A percentile compares a stretch with the other conserved stretches of the same genome.
Evolutionary conservation across 2,113 vertebrate genomes (phyloP).

Genomic region (Hemicordylus capensis): DNA sequence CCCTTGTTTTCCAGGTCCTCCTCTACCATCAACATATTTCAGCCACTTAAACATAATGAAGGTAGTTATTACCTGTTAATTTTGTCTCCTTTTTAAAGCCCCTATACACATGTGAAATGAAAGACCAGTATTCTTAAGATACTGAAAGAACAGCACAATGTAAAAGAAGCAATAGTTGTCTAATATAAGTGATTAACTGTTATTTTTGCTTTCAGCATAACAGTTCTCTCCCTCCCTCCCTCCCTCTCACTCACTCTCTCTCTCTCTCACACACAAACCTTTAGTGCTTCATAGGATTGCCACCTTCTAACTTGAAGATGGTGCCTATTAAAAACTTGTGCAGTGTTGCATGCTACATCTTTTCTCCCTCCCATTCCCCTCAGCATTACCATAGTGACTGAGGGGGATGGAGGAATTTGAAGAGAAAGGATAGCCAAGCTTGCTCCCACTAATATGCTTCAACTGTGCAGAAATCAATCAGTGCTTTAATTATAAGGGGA

Average conservation of each 20-base stretch:
- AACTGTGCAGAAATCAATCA: neutral
- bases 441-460: neutral
- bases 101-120: neutral
- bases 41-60: slow-evolving; percentile 75
- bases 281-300: neutral
- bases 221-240: too few species aligned
- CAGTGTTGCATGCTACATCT: too few species aligned
- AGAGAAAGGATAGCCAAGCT: neutral
- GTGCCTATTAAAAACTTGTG: too few species aligned
- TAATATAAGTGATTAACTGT: neutral
- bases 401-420: neutral
- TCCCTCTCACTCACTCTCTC: too few species aligned
- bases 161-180: neutral
- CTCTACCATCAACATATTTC: slow-evolving; percentile 72
- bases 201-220: neutral
- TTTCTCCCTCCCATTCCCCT: neutral
- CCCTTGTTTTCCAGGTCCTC: slow-evolving; percentile 73
- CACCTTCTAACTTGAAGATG: neutral
- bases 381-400: neutral
- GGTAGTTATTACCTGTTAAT: slow-evolving; percentile 62
- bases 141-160: neutral
- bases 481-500: too few species aligned
- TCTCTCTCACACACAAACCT: too few species aligned
- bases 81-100: slow-evolving; percentile 21
- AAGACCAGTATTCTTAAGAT: neutral